phyloP scores from a whole-genome alignment of 1,140 invertebrate species.

The Whitmania pigra region DNA sequence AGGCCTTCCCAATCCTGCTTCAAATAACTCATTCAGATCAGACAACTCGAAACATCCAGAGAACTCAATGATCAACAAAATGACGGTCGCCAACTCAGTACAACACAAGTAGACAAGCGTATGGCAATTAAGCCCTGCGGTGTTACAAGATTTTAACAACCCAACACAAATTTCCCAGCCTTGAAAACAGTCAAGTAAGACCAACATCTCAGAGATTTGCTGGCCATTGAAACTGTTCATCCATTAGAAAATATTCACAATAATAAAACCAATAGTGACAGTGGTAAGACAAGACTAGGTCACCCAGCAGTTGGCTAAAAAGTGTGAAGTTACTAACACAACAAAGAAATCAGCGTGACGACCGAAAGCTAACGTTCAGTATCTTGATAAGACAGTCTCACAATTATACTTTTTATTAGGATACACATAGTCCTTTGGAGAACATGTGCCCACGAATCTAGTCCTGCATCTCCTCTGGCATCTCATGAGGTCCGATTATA shows the following conservation, averaged over 20 bases:
- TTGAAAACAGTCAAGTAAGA: not conserved
- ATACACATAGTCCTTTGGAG: not conserved
- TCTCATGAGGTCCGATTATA: slow-evolving; percentile 84
- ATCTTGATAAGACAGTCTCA: not conserved
- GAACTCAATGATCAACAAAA: not conserved
- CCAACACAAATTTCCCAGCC: not conserved
- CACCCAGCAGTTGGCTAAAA: not conserved
- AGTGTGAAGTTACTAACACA: not conserved
- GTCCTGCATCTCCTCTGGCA: slow-evolving; percentile 96
- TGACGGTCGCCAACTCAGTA: not conserved
- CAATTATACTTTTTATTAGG: not conserved
- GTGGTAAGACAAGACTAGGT: not conserved
- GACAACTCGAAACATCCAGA: too few relatives aligned
- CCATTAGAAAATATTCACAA: too few relatives aligned
- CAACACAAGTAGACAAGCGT: not conserved
- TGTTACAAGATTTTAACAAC: not conserved
- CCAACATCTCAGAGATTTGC: too few relatives aligned
- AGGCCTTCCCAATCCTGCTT: not conserved
- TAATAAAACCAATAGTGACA: too few relatives aligned
- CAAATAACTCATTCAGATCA: not conserved
- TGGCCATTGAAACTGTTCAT: too few relatives aligned
- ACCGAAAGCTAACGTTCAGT: not conserved
- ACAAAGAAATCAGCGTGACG: not conserved
- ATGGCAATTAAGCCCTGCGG: too few relatives aligned
- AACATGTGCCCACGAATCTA: slow-evolving; percentile 20